Base-by-base conservation (phyloP, 1,140 invertebrate genomes). In the Drosophila seguyi region DNA sequence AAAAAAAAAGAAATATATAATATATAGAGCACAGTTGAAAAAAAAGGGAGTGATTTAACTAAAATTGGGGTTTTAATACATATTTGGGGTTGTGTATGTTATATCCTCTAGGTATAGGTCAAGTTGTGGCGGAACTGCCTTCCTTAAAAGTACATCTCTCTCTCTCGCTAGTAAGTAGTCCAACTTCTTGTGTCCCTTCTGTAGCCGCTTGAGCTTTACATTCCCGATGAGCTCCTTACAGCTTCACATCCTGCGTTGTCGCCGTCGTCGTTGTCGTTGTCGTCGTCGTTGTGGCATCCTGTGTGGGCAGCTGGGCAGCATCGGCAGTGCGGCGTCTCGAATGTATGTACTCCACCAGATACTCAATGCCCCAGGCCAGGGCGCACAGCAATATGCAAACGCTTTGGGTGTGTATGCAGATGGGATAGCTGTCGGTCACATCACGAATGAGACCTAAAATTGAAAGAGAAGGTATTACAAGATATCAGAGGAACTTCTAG, bases 391-490 rank as follows among this genome's bases (percentile, higher is more conserved):
- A 93, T 20, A 96, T 96, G 59, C 96, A 93, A 2, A 94, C 93
- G 42, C 95, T 96, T 90, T 96, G 96, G 5, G 95, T 94, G 90
- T 96, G 95, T 68, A 96, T 95, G 77, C 95, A 96, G 10, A 95
- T 94, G 10, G 95, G 93, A 92, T 95, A 97, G 81, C 95, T 96
- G 4, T 93, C 92, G 8, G 95, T 96, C 42, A 93, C 93, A 73
- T 97, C 96, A 80, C 96, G 94, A 18, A 96, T 95, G 60, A 94
- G 94, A 84, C 96, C 96, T 96, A 4, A 20, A 42, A 18, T 18
- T 18, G 31, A 3, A 14, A 4, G 14, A 38, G 6, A 38, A 11
- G 6, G 6, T 38, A 16, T 41, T 41, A 41, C 4, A 4, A 36
- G 34, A 36, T 2, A 4, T 6, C 3, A 11, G 8, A 4, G 31